A percentile compares a stretch with the other conserved stretches of the same genome.
phyloP scores from a whole-genome alignment of 2,888 invertebrate species.

The Trypoxylon attenuatum region DNA sequence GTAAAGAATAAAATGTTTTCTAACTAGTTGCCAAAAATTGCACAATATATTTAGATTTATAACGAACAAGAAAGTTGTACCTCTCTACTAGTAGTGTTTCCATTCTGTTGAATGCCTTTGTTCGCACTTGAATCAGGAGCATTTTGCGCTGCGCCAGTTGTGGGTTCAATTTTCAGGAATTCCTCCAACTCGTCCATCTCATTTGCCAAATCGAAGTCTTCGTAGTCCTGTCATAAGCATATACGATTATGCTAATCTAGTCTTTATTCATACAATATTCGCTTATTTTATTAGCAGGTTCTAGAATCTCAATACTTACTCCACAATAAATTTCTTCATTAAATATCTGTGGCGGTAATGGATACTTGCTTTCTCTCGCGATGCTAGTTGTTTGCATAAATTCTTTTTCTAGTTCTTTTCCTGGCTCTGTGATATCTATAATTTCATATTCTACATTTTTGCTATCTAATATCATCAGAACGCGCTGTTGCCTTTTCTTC shows the following conservation, averaged over 20 bases:
- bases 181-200: constrained; percentile 93
- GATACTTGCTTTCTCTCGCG: constrained; percentile 84
- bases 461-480: constrained; percentile 94
- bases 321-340: constrained; percentile 95
- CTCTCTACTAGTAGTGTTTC: constrained; percentile 73
- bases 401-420: constrained; percentile 89
- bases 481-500: constrained; percentile 95
- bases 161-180: constrained; percentile 86
- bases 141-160: constrained; percentile 76
- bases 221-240: constrained; percentile 91
- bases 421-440: constrained; percentile 96
- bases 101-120: constrained; percentile 69
- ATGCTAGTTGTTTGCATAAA: constrained; percentile 94
- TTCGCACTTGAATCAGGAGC: constrained; percentile 61
- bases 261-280: neutral
- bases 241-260: neutral
- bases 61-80: constrained; percentile 49
- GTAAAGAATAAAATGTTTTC: neutral
- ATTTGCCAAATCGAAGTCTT: constrained; percentile 92
- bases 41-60: constrained; percentile 2
- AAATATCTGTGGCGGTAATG: constrained; percentile 95
- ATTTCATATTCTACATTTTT: constrained; percentile 91
- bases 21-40: neutral
- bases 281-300: no score
- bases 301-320: constrained; percentile 79